Evolutionary conservation across 2,888 invertebrate genomes (phyloP), one percentile per base, ranked within the genome.

Genomic region (Amaurobius ferox): DNA sequence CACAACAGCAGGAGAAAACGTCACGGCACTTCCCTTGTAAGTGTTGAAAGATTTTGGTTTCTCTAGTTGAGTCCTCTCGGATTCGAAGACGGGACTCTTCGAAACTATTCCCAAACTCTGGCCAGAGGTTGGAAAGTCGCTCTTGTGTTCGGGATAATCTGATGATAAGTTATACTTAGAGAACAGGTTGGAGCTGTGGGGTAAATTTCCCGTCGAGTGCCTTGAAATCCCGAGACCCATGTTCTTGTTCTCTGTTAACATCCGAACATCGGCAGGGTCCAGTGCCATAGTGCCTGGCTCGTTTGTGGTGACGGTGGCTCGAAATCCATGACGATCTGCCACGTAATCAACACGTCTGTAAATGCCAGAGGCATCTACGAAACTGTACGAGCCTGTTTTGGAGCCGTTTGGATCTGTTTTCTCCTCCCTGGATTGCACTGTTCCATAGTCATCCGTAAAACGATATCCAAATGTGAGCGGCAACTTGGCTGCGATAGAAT

Each of bases 381-480:
- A 87, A 71, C 89, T 88, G 81, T 89, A 89, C 0, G 88, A 88
- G n/a, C 89, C 89, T 7, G 88, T 88, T 48, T 88, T 83, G 30
- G 87, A 66, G 23, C 89, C 89, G 11, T 79, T 73, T 6, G 86
- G 78, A 61, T 89, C 89, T 11, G 81, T 83, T 13, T 88, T 87
- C 62, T 89, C 89, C 39, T 88, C 80, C 11, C 89, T 74, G 28
- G 79, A 85, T 72, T 89, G 89, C 19, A 76, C 79, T 32, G 89
- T 89, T 26, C 89, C 89, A 55, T 79, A 79, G 26, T 89, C 88
- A 35, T 89, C 89, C 2, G 89, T 87, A 29, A 88, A 85, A 35
- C 88, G 79, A 32, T 88, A 89, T 29, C 88, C 88, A 61, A 89
- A 89, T 19, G 86, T 83, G 23, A 87, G 89, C 0, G 89, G 89